Base-by-base conservation (phyloP, 2,113 vertebrate species). In the Thermophis baileyi region DNA sequence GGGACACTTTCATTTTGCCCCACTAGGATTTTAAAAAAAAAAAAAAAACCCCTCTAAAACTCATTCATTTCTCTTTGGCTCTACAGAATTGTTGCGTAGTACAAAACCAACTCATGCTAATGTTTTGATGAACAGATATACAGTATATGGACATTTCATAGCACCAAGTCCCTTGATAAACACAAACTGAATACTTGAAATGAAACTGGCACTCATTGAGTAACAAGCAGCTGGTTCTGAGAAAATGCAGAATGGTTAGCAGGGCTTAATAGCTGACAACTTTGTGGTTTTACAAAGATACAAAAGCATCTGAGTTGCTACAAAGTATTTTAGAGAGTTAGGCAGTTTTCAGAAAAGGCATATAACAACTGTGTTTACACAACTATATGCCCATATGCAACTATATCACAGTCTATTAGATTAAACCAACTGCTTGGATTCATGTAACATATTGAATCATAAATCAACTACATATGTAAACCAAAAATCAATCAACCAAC, bases 51-150 rank as follows among this genome's bases (percentile, higher is more conserved):
- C 14, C n/a, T 74, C n/a, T 74, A 40, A 74, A 74, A 74, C n/a
- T 8, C n/a, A 74, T 74, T 20, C 69, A 40, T 81, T 81, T 81
- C 69, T 81, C 69, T 81, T 81, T 81, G 69, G 6, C 16, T 74
- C n/a, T 74, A 74, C 69, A 74, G 69, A 74, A 20, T 55, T 57
- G 5, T 24, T 92, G 54, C 25, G 30, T 55, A 90, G 51, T 47
- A 87, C 30, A 95, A 46, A 94, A 95, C 93, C 10, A n/a, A 6
- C 7, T 14, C 74, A 92, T 1, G 91, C 95, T 94, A 92, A 54
- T 14, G 91, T 91, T 94, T 92, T 89, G 85, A 81, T 69, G 20
- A 46, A 47, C n/a, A 88, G n/a, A 63, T 3, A 12, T n/a, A 27
- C 27, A 63, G 60, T n/a, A n/a, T 54, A 55, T 54, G 11, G 50